Base-by-base conservation (phyloP, 2,888 invertebrate species). In the Arrhopalites spinosus region DNA sequence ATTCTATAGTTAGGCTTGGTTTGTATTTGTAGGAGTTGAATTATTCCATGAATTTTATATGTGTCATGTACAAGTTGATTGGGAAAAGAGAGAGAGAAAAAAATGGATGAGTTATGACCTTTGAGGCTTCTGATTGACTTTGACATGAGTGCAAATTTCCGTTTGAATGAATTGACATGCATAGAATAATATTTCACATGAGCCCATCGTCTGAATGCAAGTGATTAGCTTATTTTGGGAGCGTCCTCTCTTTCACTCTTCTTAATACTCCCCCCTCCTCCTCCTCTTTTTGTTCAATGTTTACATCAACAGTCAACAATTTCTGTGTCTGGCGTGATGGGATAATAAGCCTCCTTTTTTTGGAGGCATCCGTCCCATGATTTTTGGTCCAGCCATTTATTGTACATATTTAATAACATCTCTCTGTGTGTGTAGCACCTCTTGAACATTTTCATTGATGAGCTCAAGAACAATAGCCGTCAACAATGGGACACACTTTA, bases 281-380 rank as follows among this genome's bases (percentile, higher is more conserved):
- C 56, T 30, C 27, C 2, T 30, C 53, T 53, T 30, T 43, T 36
- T 64, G 30, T 23, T 30, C 36, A 30, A 64, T 63, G 29, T 72
- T 45, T 72, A 63, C 72, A 63, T 69, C 36, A 56, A 20, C 56
- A 56, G n/a, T 56, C 69, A 69, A 71, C 29, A 36, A 63, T 63
- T 63, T 63, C 72, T 64, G 47, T 17, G 29, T 64, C 63, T 72
- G 63, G 72, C 63, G 29, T 71, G 71, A 71, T 59, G 61, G 71
- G 61, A 59, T 71, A 71, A 71, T 71, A 71, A 71, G 7, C 17
- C n/a, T n/a, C n/a, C n/a, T 17, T 53, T 53, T 17, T 36, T 36
- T 36, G 11, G n/a, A n/a, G n/a, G n/a, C n/a, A n/a, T n/a, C n/a
- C n/a, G n/a, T n/a, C n/a, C n/a, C n/a, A n/a, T n/a, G n/a, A n/a